Evolutionary conservation across 2,888 invertebrate genomes (phyloP).

Genomic region (Leptinotarsa rubiginosa): DNA sequence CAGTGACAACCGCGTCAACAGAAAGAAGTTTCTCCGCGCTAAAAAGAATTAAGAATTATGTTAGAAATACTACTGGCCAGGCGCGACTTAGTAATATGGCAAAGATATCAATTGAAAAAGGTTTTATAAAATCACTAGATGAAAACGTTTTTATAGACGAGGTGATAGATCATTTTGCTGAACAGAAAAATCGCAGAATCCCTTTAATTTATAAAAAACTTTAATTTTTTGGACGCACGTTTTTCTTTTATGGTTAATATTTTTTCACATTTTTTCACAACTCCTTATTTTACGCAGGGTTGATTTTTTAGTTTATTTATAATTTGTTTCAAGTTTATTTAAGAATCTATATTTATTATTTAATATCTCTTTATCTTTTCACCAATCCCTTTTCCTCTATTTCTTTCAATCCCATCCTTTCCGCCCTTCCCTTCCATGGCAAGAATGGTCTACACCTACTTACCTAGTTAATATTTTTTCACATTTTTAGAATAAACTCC

Average conservation of each 20-base stretch:
- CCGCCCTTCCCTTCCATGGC: conserved; percentile 1
- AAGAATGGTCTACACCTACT: neutral
- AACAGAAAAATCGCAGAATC: conserved; percentile 19
- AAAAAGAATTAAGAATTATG: conserved; percentile 29
- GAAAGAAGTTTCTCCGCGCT: conserved; percentile 32
- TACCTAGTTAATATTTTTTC: neutral
- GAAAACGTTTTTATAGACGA: conserved; percentile 21
- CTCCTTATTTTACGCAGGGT: conserved; percentile 1
- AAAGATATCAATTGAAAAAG: conserved; percentile 29
- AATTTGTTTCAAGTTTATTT: neutral
- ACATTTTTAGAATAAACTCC: conserved; percentile 17
- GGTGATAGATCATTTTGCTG: conserved; percentile 21
- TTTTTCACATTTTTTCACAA: conserved; percentile 10
- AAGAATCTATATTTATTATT: too few species aligned
- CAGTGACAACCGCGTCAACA: conserved; percentile 24
- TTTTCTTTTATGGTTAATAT: conserved; percentile 5
- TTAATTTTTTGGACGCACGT: conserved; percentile 10
- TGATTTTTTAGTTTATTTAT: conserved; percentile 1
- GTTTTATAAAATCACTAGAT: conserved; percentile 23
- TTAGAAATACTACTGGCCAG: conserved; percentile 26
- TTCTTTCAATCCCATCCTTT: conserved; percentile 1
- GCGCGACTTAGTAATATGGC: conserved; percentile 26
- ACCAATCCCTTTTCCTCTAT: conserved; percentile 1
- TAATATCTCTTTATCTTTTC: conserved; percentile 1
- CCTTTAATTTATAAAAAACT: conserved; percentile 22